A percentile compares a stretch with the other conserved stretches of the same genome.
Conservation (phyloP, 2,888 invertebrate species). For the Drosophila quasianomalipes region DNA sequence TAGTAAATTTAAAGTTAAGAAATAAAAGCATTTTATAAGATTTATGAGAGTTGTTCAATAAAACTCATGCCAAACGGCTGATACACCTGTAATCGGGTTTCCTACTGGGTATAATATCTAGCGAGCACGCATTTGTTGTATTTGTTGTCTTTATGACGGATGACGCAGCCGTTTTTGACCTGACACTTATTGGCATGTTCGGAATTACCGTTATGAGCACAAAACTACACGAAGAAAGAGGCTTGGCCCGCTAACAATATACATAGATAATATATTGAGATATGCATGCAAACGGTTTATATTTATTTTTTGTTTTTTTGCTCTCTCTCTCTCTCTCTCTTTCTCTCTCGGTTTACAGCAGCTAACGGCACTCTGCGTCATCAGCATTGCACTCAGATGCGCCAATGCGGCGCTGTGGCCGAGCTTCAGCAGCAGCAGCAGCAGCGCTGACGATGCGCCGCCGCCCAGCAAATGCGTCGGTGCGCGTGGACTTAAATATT, state of each 20-base stretch:
- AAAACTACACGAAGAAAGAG: not conserved
- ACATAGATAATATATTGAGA: conserved; percentile 30
- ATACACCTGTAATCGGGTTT: not conserved
- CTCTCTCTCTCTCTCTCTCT: conserved; percentile 20
- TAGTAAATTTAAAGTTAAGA: no score
- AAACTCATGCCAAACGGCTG: not conserved
- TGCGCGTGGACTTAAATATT: conserved; percentile 91
- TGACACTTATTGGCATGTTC: conserved; percentile 50
- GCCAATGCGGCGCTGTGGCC: conserved; percentile 83
- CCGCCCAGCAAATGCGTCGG: conserved; percentile 86
- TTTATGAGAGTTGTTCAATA: not conserved
- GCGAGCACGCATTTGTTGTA: not conserved
- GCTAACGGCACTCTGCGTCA: conserved; percentile 82
- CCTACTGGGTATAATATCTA: not conserved
- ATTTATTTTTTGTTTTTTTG: not conserved
- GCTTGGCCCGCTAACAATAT: conserved; percentile 24
- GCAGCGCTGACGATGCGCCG: conserved; percentile 74
- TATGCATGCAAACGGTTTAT: conserved; percentile 15
- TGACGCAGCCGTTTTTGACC: conserved; percentile 35
- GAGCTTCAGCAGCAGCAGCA: conserved; percentile 76
- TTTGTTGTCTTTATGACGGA: conserved; percentile 11
- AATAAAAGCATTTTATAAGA: not conserved
- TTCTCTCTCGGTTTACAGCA: conserved; percentile 65
- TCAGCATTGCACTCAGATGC: conserved; percentile 76
- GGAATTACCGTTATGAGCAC: conserved; percentile 43